These are phyloP conservation scores for Carlito syrichta DNA, from an alignment of 2,113 vertebrate species.

Conservation along the genomic window DNA sequence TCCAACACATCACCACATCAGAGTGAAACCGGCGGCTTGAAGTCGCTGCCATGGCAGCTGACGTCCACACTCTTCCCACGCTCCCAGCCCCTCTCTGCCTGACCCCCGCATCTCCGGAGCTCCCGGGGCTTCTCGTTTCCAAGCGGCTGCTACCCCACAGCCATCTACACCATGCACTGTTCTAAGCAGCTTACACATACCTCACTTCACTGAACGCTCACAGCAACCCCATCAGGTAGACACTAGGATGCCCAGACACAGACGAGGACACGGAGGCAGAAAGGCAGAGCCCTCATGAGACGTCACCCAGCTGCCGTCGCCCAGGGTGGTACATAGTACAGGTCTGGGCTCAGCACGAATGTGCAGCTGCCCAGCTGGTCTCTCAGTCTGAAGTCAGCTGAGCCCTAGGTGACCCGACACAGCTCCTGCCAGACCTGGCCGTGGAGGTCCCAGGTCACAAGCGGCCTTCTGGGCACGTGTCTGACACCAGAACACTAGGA, in stretches of 20 bases:
- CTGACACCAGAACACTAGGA: not conserved
- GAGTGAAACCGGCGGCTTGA: too few species aligned
- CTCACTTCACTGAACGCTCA: not conserved
- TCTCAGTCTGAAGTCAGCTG: not conserved
- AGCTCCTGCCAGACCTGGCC: not conserved
- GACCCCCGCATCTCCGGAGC: not conserved
- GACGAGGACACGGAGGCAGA: constrained; percentile 5
- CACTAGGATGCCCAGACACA: not conserved
- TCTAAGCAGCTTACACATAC: not conserved
- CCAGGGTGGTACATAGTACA: not conserved
- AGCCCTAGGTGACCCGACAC: not conserved
- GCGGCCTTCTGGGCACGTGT: not conserved
- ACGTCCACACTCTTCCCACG: too few species aligned
- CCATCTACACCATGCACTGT: not conserved
- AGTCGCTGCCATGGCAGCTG: too few species aligned
- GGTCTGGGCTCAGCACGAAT: not conserved
- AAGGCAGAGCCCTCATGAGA: too few species aligned
- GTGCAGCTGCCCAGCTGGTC: not conserved
- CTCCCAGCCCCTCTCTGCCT: too few species aligned
- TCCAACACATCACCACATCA: not conserved
- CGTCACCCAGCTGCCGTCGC: too few species aligned
- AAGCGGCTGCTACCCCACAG: not conserved
- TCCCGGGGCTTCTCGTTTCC: not conserved
- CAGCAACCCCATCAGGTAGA: not conserved
- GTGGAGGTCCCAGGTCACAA: not conserved